Base-by-base conservation (phyloP, 2,113 vertebrate species). In the Lycocorax pyrrhopterus region DNA sequence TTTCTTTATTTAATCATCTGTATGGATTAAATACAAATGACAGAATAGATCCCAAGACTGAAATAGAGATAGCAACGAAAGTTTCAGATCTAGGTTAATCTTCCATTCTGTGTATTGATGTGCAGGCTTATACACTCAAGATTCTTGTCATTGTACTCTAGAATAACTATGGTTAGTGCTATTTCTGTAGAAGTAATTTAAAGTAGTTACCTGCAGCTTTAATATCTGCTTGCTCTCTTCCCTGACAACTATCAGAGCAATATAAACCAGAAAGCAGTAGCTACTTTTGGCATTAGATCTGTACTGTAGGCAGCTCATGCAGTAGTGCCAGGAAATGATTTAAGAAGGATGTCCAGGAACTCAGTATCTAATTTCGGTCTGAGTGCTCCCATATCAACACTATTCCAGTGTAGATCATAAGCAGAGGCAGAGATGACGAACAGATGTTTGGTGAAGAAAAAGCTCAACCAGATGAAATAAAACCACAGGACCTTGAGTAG, bases 311-410 rank as follows among this genome's bases (percentile, higher is more conserved):
- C 79, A 77, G 72, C 60, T 94, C 67, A 74, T 95, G 62, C 69
- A 60, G 41, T 47, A 91, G 64, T 88, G 64, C 69, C 80, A 92
- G 64, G 82, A 93, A 93, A 79, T 92, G 69, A 92, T 93, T 96
- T 87, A 95, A 92, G 95, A 74, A 93, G 91, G 90, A 62, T 91
- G 72, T 87, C 88, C 83, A 87, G 43, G 43, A 91, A 52, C 60
- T 88, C 74, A 52, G 83, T 72, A 85, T 93, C 52, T 93, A 80
- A 93, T 97, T 97, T 95, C 60, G 3, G 29, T 96, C 68, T 74
- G 67, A 94, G 83, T 26, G 26, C 69, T 95, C 68, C 73, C 49
- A 43, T 75, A 78, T 87, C 87, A 89, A 37, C 72, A 66, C 37
- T 84, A 22, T 64, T 81, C 39, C 49, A 62, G 32, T 41, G 49